A percentile compares a stretch with the other conserved stretches of the same genome.
Evolutionary conservation across 2,888 invertebrate genomes (phyloP).

Genomic region (Cheiracanthium punctorium): DNA sequence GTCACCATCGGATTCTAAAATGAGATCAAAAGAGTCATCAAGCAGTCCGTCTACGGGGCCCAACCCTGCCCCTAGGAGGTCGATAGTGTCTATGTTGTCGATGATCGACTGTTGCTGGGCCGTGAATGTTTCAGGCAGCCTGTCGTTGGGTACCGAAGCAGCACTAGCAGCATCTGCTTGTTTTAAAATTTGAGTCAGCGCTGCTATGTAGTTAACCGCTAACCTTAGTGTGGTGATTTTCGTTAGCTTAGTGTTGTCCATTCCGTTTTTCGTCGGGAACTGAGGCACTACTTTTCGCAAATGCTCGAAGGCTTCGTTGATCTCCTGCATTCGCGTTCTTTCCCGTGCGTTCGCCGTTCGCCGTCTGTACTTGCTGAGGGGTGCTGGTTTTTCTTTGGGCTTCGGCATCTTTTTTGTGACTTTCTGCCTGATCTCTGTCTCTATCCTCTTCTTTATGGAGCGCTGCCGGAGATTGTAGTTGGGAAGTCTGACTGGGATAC

Average conservation of each 20-base stretch:
- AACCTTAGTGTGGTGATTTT: slow-evolving; percentile 91
- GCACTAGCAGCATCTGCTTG: slow-evolving; percentile 44
- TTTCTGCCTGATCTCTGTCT: slow-evolving; percentile 74
- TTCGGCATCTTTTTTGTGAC: slow-evolving; percentile 74
- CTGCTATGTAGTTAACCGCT: slow-evolving; percentile 90
- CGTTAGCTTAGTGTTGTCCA: slow-evolving; percentile 81
- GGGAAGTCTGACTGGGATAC: slow-evolving; percentile 32
- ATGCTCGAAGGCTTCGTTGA: slow-evolving; percentile 91
- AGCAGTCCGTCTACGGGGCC: slow-evolving; percentile 57
- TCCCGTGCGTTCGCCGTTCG: slow-evolving; percentile 94
- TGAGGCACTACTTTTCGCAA: slow-evolving; percentile 85
- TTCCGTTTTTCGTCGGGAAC: slow-evolving; percentile 72
- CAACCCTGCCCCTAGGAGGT: slow-evolving; percentile 64
- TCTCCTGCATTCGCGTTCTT: slow-evolving; percentile 90
- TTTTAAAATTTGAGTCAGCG: slow-evolving; percentile 77
- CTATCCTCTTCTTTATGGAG: slow-evolving; percentile 79
- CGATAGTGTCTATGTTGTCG: slow-evolving; percentile 60
- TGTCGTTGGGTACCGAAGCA: slow-evolving; percentile 21
- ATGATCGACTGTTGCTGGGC: slow-evolving; percentile 38
- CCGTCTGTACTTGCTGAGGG: slow-evolving; percentile 90
- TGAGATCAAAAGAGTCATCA: slow-evolving; percentile 77
- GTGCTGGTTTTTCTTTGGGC: slow-evolving; percentile 77
- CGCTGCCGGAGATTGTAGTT: slow-evolving; percentile 83
- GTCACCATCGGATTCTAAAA: slow-evolving; percentile 81
- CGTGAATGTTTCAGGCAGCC: slow-evolving; percentile 25